A percentile compares a stretch with the other conserved stretches of the same genome.
Conservation (phyloP, 2,113 vertebrate genomes). For the Ptilorrhoa leucosticta region DNA sequence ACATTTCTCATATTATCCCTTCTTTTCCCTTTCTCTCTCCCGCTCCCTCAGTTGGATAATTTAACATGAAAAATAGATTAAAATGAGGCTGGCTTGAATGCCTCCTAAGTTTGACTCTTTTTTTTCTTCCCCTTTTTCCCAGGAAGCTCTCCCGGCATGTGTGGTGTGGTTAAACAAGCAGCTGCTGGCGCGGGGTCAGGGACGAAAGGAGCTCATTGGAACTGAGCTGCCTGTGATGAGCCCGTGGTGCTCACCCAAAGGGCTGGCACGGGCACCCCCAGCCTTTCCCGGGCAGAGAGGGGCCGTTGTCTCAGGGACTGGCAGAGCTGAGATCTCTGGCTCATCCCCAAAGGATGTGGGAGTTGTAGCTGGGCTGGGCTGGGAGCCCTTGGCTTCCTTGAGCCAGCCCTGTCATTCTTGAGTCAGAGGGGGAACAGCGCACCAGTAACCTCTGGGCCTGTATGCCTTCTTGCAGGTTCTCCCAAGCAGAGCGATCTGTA, state of each 20-base stretch:
- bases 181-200: accelerated
- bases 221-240: background rate
- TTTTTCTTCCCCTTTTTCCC: background rate
- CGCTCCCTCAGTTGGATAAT: conserved; percentile 62
- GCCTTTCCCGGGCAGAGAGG: background rate
- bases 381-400: background rate
- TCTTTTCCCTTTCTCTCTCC: conserved; percentile 63
- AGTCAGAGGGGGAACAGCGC: background rate
- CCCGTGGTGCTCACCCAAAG: accelerated
- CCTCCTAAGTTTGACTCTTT: conserved; percentile 40
- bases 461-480: background rate
- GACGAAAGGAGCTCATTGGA: accelerated
- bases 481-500: background rate
- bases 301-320: accelerated
- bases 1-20: conserved; percentile 72
- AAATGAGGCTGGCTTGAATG: conserved; percentile 55
- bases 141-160: background rate
- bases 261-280: accelerated
- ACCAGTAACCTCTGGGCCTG: background rate
- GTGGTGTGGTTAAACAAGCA: background rate
- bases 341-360: background rate
- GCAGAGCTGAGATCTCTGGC: background rate
- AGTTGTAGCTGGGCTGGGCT: background rate
- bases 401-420: background rate
- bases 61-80: conserved; percentile 71